Evolutionary conservation across 2,888 invertebrate species (phyloP).

Genomic region (Podotricha telesiphe): DNA sequence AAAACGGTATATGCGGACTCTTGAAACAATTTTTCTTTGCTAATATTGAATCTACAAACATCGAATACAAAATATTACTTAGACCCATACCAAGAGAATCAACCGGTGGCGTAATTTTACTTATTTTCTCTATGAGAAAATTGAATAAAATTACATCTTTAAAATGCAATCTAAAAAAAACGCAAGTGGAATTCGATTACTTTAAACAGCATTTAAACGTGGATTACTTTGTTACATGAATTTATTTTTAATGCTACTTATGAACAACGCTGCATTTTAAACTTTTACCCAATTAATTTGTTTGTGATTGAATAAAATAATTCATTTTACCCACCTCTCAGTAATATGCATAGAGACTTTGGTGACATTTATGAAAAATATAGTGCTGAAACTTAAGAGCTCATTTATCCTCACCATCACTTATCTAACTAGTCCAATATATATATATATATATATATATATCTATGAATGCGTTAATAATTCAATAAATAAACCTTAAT

Average conservation of each 20-base stretch:
- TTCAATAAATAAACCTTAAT: not conserved
- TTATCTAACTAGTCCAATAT: no score
- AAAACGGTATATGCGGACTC: no score
- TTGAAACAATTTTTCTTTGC: not conserved
- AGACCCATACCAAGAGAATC: not conserved
- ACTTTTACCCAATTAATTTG: not conserved
- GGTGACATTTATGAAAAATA: no score
- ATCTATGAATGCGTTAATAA: no score
- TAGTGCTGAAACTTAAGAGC: no score
- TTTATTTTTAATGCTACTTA: not conserved
- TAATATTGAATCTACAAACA: not conserved
- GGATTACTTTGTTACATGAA: conserved; percentile 6
- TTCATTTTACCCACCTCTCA: no score
- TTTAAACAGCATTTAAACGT: conserved; percentile 3
- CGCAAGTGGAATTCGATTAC: conserved; percentile 19
- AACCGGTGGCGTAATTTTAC: not conserved
- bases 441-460: no score
- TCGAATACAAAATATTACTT: no score
- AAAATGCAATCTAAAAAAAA: conserved; percentile 11
- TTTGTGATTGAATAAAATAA: not conserved
- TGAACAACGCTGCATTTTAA: not conserved
- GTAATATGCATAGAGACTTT: no score
- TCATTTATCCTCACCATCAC: no score
- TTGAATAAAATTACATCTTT: conserved; percentile 12
- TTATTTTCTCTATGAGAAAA: not conserved